These are phyloP conservation scores for Brachyhypopomus gauderio DNA, from an alignment of 2,113 vertebrate species.

Conservation along the genomic window DNA sequence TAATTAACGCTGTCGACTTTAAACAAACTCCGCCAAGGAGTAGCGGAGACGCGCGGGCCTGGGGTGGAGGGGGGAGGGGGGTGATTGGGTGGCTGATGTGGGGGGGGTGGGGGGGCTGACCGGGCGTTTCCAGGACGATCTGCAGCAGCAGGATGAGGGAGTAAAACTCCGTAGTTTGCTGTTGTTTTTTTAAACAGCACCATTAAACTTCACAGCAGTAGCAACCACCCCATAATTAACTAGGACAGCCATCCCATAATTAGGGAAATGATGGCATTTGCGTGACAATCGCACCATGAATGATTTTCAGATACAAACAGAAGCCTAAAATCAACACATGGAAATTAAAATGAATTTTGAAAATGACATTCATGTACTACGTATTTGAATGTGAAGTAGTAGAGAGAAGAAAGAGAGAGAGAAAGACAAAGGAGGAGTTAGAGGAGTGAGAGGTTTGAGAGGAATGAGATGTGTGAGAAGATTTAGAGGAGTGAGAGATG, in stretches of 20 bases:
- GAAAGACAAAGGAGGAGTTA: neutral
- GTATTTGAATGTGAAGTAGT: neutral
- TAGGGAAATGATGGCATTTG: neutral
- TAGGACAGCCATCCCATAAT: neutral
- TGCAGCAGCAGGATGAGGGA: too few relatives aligned
- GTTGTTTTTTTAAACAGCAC: neutral
- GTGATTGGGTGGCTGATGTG: too few relatives aligned
- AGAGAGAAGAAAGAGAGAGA: neutral
- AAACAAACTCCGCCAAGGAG: conserved; percentile 71
- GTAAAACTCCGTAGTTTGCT: neutral
- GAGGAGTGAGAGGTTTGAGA: too few relatives aligned
- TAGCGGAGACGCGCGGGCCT: neutral
- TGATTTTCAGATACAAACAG: neutral
- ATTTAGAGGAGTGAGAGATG: too few relatives aligned
- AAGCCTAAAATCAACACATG: neutral
- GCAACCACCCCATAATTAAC: neutral
- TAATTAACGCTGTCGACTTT: conserved; percentile 79
- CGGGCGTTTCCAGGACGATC: too few relatives aligned
- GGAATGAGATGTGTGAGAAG: too few relatives aligned
- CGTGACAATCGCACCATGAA: neutral
- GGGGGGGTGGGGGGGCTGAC: neutral
- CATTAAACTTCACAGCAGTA: neutral
- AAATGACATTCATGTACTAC: neutral
- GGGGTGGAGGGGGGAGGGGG: conserved; percentile 11
- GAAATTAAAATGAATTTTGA: neutral